phyloP scores from a whole-genome alignment of 2,113 vertebrate genomes.

The Bubalus kerabau region DNA sequence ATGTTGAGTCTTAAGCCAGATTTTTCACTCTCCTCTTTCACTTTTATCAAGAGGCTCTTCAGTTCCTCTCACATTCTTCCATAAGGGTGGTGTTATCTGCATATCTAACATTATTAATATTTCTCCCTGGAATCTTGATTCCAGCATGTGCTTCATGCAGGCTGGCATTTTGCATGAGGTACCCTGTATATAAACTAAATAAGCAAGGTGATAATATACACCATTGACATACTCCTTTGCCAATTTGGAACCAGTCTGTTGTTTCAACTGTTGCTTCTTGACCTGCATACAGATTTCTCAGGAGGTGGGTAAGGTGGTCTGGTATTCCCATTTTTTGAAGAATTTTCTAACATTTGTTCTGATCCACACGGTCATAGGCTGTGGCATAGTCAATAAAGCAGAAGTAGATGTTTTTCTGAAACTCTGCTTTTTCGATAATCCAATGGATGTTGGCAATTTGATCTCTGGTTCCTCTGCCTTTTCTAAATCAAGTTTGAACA shows the following conservation, averaged over 20 bases:
- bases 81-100: neutral
- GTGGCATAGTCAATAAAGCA: neutral
- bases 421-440: neutral
- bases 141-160: neutral
- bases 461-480: neutral
- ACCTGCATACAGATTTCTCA: neutral
- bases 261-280: neutral
- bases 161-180: neutral
- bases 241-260: neutral
- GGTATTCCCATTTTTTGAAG: neutral
- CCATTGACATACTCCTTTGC: neutral
- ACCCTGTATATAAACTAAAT: neutral
- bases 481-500: neutral
- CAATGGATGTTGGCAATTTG: neutral
- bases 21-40: neutral
- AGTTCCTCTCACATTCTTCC: neutral
- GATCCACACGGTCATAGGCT: neutral
- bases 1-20: neutral
- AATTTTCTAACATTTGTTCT: neutral
- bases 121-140: neutral
- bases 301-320: neutral
- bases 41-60: too few relatives aligned
- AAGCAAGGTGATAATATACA: neutral
- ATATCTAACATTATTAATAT: neutral
- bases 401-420: neutral